Percentiles rank a stretch among this genome's conserved stretches.
Conservation (phyloP, 2,113 vertebrate genomes). For the Vulpes ferrilata region DNA sequence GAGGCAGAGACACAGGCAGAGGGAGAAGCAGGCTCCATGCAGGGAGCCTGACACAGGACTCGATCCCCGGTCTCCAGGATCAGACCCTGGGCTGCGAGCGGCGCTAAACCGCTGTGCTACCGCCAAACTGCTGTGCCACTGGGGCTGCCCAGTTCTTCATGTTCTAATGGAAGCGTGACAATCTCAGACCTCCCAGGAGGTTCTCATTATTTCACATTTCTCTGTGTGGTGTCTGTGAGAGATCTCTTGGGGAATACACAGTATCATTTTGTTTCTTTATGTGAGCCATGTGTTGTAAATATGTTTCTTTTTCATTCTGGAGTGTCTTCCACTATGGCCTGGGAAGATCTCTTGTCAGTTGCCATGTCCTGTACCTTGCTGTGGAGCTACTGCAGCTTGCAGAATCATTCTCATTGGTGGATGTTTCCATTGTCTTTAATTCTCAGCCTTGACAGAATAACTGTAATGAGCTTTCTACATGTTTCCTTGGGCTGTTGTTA, state of each 20-base stretch:
- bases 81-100: too few relatives aligned
- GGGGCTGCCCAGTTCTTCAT: too few relatives aligned
- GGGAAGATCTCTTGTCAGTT: not conserved
- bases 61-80: too few relatives aligned
- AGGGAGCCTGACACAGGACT: too few relatives aligned
- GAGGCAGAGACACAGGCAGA: too few relatives aligned
- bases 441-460: not conserved
- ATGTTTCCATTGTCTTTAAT: not conserved
- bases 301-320: not conserved
- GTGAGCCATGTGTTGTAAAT: not conserved
- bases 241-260: not conserved
- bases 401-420: too few relatives aligned
- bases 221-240: not conserved
- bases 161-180: not conserved
- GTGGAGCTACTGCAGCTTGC: not conserved
- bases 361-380: rapidly evolving
- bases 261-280: not conserved
- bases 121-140: too few relatives aligned
- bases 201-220: not conserved
- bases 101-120: too few relatives aligned
- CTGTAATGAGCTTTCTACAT: not conserved
- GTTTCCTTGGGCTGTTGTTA: not conserved
- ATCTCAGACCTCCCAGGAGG: not conserved
- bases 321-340: not conserved
- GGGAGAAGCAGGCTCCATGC: too few relatives aligned